Conservation (phyloP, 2,888 invertebrate genomes). For the Stenichneumon culpator region DNA sequence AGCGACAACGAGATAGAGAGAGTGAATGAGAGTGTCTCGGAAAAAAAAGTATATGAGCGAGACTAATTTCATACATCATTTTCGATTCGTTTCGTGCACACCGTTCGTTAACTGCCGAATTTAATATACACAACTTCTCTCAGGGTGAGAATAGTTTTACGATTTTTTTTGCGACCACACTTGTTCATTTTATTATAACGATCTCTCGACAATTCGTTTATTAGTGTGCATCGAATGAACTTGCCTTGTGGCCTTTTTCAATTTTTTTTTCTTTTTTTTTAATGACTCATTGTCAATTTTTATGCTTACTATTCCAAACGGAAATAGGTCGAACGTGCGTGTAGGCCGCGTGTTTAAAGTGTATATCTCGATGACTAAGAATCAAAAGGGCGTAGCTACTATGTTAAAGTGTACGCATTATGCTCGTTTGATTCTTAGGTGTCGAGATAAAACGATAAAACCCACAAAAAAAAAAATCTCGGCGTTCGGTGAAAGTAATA, state of each 20-base stretch:
- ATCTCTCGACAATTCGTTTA: slow-evolving; percentile 15
- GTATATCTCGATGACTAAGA: not conserved
- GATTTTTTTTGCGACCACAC: slow-evolving; percentile 17
- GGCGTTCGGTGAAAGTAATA: slow-evolving; percentile 46
- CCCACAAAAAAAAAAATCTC: slow-evolving; percentile 51
- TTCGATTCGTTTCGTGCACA: slow-evolving; percentile 27
- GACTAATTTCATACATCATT: slow-evolving; percentile 38
- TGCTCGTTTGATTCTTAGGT: not conserved
- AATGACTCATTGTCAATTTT: slow-evolving; percentile 26
- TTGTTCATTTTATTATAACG: slow-evolving; percentile 23
- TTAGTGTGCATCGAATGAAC: not conserved
- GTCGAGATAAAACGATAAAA: slow-evolving; percentile 64
- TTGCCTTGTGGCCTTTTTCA: slow-evolving; percentile 12
- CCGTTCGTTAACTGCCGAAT: not conserved
- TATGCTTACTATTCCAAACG: not conserved
- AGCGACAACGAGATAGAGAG: not conserved
- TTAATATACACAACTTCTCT: slow-evolving; percentile 27
- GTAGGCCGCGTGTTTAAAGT: not conserved
- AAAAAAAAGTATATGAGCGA: slow-evolving; percentile 27
- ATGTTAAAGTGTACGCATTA: too few species aligned
- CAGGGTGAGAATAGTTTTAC: slow-evolving; percentile 14
- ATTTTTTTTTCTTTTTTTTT: slow-evolving; percentile 18
- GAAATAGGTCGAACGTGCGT: slow-evolving; percentile 34
- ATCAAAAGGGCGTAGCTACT: too few species aligned
- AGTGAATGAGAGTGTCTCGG: slow-evolving; percentile 1